Evolutionary conservation across 2,888 invertebrate genomes (phyloP), one percentile per base, ranked within the genome.

Genomic region (Leucoma salicis): DNA sequence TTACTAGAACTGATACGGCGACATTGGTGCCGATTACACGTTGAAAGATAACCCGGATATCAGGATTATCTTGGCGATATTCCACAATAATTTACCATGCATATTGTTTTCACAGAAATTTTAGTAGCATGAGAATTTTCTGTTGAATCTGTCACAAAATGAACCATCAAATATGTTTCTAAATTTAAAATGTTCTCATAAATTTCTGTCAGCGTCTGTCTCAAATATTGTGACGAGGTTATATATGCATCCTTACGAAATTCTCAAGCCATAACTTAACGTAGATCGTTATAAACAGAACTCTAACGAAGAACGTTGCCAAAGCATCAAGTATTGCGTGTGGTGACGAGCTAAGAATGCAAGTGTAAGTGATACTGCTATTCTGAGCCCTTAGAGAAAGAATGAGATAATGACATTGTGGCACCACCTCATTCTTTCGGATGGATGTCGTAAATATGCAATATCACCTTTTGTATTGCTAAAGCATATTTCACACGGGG

Each of bases 61-160:
- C 59, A 79, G 63, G 66, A 84, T 79, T 69, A 86, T 82, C 63
- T 72, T 76, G 46, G 78, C 81, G 47, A 80, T 71, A 60, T 84
- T 86, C 78, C 78, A 87, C 79, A 83, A 47, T 49, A 86, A 84
- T 83, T 87, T 86, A 31, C 72, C 64, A 62, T 59, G 69, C 82
- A 82, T 82, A 64, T 65, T 81, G 15, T 50, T 39, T 43, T 42
- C 37, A 44, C 45, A 10, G 33, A 44, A 46, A 57, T 42, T 56
- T 59, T 42, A 39, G 44, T 42, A 37, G 50, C 49, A 48, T 49
- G 40, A 37, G 50, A 52, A 51, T 40, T 55, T 53, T 52, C 51
- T n/a, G n/a, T n/a, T n/a, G n/a, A n/a, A n/a, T 45, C 35, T 44
- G 49, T 56, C 46, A 49, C 14, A 3, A 41, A 48, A 39, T 14